phyloP scores from a whole-genome alignment of 2,888 invertebrate genomes.

The Chrysolina oricalcia region DNA sequence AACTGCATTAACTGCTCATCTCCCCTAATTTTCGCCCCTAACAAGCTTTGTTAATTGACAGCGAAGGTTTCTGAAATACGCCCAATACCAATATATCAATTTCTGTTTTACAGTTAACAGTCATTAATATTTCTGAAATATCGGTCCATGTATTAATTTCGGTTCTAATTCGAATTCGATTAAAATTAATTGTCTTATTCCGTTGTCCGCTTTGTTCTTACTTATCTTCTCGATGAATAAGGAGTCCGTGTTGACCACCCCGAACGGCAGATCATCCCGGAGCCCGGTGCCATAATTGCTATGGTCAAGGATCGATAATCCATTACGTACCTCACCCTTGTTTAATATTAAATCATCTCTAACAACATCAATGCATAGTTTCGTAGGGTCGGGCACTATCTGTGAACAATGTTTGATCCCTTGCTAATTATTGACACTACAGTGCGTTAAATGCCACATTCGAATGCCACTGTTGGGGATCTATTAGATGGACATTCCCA shows the following conservation, averaged over 20 bases:
- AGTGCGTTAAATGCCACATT: conserved; percentile 18
- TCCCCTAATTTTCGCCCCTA: no score
- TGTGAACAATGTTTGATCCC: conserved; percentile 26
- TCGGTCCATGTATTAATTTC: conserved; percentile 4
- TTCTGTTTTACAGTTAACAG: no score
- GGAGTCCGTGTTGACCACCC: conserved; percentile 8
- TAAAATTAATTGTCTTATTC: conserved; percentile 20
- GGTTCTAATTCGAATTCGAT: not conserved
- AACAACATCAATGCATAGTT: conserved; percentile 36
- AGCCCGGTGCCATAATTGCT: conserved; percentile 32
- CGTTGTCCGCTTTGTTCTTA: conserved; percentile 14
- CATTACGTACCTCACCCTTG: conserved; percentile 42
- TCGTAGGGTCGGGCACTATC: conserved; percentile 25
- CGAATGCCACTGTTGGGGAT: conserved; percentile 3
- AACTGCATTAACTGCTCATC: no score
- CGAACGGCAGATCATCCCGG: conserved; percentile 12
- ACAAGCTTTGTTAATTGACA: no score
- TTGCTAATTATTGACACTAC: conserved; percentile 23
- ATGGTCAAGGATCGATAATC: conserved; percentile 40
- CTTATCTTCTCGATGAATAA: conserved; percentile 2
- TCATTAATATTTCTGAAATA: conserved; percentile 9
- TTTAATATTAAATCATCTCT: conserved; percentile 43
- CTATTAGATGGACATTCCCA: not conserved
- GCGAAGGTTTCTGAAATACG: no score
- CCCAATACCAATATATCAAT: no score